phyloP scores from a whole-genome alignment of 2,113 vertebrate species.

The Sander vitreus region DNA sequence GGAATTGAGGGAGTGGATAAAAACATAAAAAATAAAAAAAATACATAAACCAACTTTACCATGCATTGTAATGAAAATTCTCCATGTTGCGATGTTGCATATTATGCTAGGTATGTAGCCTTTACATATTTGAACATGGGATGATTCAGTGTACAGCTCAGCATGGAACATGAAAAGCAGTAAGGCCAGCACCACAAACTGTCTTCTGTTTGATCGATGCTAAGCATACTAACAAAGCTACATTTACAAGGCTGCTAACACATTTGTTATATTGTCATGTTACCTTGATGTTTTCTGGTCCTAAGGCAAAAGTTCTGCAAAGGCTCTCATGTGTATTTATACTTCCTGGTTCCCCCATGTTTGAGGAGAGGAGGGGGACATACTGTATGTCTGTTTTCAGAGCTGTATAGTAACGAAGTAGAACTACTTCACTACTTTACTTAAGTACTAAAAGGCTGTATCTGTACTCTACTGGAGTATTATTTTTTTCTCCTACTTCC shows the following conservation, averaged over 20 bases:
- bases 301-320: not conserved
- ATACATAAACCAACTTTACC: too few species aligned
- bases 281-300: not conserved
- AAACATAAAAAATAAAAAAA: not conserved
- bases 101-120: not conserved
- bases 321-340: not conserved
- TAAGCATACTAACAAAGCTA: not conserved
- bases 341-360: conserved; percentile 5
- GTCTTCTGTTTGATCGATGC: not conserved
- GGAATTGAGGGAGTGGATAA: not conserved
- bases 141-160: not conserved
- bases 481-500: too few species aligned
- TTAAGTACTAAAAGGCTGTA: too few species aligned
- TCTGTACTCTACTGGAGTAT: too few species aligned
- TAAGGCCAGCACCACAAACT: not conserved
- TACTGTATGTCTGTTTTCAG: not conserved
- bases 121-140: not conserved
- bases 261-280: not conserved
- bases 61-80: too few species aligned
- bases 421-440: too few species aligned
- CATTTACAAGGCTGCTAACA: not conserved
- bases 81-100: not conserved
- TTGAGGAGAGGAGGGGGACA: not conserved
- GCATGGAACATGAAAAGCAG: not conserved
- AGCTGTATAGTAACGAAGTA: too few species aligned